Conservation (phyloP, 2,888 invertebrate species). For the Pharmacophagus antenor region DNA sequence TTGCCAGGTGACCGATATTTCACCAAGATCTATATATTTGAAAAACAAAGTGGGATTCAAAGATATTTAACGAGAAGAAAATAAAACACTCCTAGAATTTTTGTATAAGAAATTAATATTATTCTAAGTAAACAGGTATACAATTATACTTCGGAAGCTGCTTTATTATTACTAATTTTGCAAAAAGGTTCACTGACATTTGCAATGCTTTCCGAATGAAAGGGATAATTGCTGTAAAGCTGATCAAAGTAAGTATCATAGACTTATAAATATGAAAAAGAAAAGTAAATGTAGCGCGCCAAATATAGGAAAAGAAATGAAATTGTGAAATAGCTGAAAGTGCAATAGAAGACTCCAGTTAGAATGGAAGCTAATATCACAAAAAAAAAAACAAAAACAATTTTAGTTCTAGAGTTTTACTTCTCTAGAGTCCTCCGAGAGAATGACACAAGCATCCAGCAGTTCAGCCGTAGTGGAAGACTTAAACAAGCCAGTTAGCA, state of each 20-base stretch:
- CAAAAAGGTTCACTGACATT: no score
- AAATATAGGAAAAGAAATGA: background rate
- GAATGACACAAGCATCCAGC: constrained; percentile 13
- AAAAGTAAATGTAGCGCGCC: background rate
- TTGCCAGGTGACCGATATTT: constrained; percentile 30
- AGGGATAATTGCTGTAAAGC: no score
- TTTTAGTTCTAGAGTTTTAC: constrained; percentile 1
- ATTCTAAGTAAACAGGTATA: no score
- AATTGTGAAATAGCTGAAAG: background rate
- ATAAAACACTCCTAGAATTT: background rate
- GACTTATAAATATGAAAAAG: no score
- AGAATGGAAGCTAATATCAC: background rate
- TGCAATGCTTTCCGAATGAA: no score
- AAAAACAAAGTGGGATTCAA: constrained; percentile 11
- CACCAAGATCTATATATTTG: constrained; percentile 1
- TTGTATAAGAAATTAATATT: background rate
- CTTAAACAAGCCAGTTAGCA: constrained; percentile 16
- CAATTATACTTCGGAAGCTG: no score
- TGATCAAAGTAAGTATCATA: no score
- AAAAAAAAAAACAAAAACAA: constrained; percentile 3
- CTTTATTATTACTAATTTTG: no score
- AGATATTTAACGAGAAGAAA: background rate
- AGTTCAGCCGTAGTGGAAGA: constrained; percentile 11
- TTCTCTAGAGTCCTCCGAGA: constrained; percentile 10
- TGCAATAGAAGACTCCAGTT: background rate